Conservation (phyloP, 2,888 invertebrate species). For the Callosobruchus maculatus region DNA sequence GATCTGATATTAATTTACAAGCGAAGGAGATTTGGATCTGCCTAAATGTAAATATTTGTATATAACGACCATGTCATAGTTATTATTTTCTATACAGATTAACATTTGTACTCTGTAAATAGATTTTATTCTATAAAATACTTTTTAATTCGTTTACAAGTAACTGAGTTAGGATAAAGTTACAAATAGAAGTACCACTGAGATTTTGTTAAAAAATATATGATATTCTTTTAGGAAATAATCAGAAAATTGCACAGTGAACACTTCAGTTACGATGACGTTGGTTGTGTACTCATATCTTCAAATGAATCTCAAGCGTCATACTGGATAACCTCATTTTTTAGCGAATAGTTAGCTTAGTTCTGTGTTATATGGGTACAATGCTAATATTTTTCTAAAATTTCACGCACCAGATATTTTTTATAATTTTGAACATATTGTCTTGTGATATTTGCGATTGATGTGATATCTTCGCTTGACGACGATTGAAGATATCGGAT, state of each 20-base stretch:
- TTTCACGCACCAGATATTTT: not conserved
- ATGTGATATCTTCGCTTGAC: too few species aligned
- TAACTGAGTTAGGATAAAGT: not conserved
- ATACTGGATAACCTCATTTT: not conserved
- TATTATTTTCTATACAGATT: not conserved
- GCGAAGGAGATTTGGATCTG: not conserved
- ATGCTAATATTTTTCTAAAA: not conserved
- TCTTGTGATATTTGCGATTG: too few species aligned
- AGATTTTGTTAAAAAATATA: not conserved
- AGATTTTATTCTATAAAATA: not conserved
- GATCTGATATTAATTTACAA: not conserved
- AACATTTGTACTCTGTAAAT: not conserved
- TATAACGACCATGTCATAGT: not conserved
- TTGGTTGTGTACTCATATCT: not conserved
- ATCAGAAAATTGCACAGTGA: not conserved
- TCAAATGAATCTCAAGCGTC: not conserved
- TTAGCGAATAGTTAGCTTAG: not conserved
- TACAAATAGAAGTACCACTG: not conserved
- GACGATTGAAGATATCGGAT: too few species aligned
- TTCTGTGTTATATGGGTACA: not conserved
- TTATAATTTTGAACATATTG: too few species aligned
- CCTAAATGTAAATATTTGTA: not conserved
- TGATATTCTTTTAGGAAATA: not conserved
- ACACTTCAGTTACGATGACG: not conserved
- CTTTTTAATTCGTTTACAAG: not conserved